Conservation (phyloP, 2,113 vertebrate genomes). For the Heptranchias perlo region DNA sequence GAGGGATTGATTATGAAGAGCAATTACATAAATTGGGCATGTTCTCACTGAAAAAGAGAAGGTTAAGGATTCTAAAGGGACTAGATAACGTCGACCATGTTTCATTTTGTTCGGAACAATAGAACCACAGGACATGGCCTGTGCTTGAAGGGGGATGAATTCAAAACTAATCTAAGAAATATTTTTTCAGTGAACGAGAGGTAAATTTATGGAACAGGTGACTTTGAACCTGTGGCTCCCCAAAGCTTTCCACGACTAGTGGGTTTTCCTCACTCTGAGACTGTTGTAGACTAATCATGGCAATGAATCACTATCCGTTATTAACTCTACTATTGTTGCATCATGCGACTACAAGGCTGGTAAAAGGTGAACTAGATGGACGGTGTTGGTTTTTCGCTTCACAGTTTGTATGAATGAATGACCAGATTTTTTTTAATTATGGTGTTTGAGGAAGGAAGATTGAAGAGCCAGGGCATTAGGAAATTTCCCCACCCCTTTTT, state of each 20-base stretch:
- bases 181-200: background rate
- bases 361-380: background rate
- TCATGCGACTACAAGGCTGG: background rate
- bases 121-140: background rate
- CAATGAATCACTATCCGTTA: background rate
- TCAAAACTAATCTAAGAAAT: background rate
- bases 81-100: background rate
- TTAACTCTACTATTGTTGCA: background rate
- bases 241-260: background rate
- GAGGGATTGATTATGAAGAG: background rate
- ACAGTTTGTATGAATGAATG: background rate
- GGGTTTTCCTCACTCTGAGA: background rate
- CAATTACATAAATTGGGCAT: background rate
- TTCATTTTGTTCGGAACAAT: background rate
- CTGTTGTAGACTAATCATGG: background rate
- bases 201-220: background rate
- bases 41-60: too few relatives aligned
- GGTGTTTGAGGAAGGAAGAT: background rate
- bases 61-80: background rate
- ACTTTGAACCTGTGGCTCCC: background rate
- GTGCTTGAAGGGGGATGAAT: background rate
- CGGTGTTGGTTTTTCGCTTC: background rate
- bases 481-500: background rate
- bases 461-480: background rate
- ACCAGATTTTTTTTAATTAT: background rate